These are phyloP conservation scores for Azemiops feae DNA, from an alignment of 2,113 vertebrate species.

Conservation along the genomic window DNA sequence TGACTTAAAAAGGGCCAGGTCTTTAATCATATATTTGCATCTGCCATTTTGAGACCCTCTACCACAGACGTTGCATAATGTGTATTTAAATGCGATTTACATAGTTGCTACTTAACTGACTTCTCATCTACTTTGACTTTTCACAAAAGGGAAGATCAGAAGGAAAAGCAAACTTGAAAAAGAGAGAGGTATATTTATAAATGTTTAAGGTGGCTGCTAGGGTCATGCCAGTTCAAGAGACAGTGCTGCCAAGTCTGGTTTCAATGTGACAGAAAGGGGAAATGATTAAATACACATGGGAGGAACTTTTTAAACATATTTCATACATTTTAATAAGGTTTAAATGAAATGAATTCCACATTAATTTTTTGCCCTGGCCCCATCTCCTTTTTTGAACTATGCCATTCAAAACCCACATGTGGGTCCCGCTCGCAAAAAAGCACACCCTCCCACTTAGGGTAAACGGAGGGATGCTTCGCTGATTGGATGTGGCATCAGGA, in stretches of 20 bases:
- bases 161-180: background rate
- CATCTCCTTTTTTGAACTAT: background rate
- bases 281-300: background rate
- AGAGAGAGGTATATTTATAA: background rate
- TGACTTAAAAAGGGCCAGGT: background rate
- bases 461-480: background rate
- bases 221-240: background rate
- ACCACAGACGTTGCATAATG: background rate
- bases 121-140: background rate
- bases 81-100: background rate
- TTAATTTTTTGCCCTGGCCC: background rate
- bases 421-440: background rate
- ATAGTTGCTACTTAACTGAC: background rate
- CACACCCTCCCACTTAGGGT: background rate
- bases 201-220: no score
- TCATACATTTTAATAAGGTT: background rate
- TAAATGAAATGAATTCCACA: background rate
- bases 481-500: background rate
- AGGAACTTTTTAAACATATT: background rate
- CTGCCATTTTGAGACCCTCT: background rate
- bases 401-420: background rate
- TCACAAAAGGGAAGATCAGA: background rate
- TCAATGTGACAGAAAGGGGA: background rate
- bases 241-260: background rate
- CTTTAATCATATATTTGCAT: background rate